Evolutionary conservation across 2,888 invertebrate genomes (phyloP), one percentile per base, ranked within the genome.

Genomic region (Acrobasis consociella): DNA sequence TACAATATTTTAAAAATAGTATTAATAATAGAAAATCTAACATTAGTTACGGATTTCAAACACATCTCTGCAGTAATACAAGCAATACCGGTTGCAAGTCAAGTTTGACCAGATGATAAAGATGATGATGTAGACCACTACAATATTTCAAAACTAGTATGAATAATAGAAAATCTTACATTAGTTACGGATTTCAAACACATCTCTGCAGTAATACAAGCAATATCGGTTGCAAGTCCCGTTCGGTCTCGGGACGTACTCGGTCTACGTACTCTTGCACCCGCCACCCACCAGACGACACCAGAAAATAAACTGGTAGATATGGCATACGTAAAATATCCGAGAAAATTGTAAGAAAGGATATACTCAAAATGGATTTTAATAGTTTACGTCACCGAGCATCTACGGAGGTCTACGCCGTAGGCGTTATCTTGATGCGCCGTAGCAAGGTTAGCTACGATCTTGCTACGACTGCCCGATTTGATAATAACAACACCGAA

Each of bases 241-340:
- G 77, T 78, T 80, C 76, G 72, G 77, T 76, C 79, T 76, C 70
- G 72, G 64, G 65, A 52, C 52, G 58, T 58, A 49, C 59, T 15
- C 46, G 52, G 49, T 55, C 69, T 73, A 70, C 62, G 67, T 68
- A 72, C 72, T 67, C 62, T 77, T 74, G 72, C 78, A 82, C 74
- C 78, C 79, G 75, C 80, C 77, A 66, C 77, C 75, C 75, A 67
- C 78, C 77, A 83, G 83, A 85, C 84, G 73, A 70, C 70, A 65
- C 53, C 64, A 72, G 62, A 56, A 62, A 58, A 15, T 63, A 70
- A 67, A 39, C 10, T 69, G 66, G 64, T 67, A 31, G 58, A 59
- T 17, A n/a, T 9, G 58, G 58, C 49, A 58, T 22, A 10, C n/a
- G 7, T 46, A 13, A 46, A 46, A 46, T 13, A 5, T 46, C 46